Conservation (phyloP, 2,113 vertebrate genomes). For the Cinclus mexicanus region DNA sequence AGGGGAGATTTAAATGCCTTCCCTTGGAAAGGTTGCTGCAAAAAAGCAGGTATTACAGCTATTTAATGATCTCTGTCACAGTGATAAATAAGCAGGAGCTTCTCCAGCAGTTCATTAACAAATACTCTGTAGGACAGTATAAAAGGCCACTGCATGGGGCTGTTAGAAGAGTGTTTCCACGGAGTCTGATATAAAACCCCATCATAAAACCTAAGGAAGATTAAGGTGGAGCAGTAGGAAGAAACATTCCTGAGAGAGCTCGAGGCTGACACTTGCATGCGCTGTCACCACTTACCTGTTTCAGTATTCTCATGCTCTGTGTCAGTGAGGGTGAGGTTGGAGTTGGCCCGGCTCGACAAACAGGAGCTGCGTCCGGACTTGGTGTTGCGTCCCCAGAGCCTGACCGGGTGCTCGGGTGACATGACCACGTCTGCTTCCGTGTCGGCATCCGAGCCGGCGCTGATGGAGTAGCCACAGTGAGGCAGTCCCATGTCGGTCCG, state of each 20-base stretch:
- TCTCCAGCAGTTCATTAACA: constrained; percentile 36
- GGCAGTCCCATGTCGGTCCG: constrained; percentile 86
- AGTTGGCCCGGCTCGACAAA: constrained; percentile 95
- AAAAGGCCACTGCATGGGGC: neutral
- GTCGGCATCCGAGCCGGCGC: constrained; percentile 88
- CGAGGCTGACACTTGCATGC: rapidly evolving
- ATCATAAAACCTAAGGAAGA: neutral
- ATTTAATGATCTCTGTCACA: constrained; percentile 5
- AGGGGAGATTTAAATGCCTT: constrained; percentile 55
- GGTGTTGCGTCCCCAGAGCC: constrained; percentile 89
- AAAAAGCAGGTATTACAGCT: constrained; percentile 3
- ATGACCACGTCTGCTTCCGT: constrained; percentile 88
- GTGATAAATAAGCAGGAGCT: constrained; percentile 25
- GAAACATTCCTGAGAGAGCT: neutral
- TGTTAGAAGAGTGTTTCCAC: constrained; percentile 54
- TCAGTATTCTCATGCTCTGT: constrained; percentile 97
- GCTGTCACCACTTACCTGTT: constrained; percentile 77
- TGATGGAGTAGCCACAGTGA: constrained; percentile 90
- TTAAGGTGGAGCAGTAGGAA: neutral
- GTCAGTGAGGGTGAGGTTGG: constrained; percentile 96
- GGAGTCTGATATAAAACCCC: neutral
- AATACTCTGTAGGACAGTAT: constrained; percentile 17
- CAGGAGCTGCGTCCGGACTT: constrained; percentile 96
- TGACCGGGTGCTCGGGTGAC: constrained; percentile 88
- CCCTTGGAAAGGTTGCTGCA: constrained; percentile 2